Evolutionary conservation across 37 sponge, comb jelly and placozoan species (phyloP).

Genomic region (Mnemiopsis leidyi): DNA sequence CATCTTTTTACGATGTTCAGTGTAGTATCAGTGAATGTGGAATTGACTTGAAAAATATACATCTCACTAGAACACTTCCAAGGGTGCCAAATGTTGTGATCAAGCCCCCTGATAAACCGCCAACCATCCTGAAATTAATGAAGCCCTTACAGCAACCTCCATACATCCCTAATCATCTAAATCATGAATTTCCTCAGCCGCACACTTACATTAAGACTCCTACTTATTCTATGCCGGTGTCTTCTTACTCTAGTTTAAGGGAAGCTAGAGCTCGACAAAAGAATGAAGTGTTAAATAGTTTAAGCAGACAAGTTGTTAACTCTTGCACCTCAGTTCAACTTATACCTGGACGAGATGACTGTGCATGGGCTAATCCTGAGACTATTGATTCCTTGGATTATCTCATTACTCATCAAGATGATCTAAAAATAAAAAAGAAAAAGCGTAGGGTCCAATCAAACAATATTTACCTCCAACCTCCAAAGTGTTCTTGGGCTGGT

Average conservation of each 20-base stretch:
- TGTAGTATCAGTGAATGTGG: slow-evolving; percentile 13
- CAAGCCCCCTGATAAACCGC: slow-evolving; percentile 8
- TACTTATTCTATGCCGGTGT: background rate
- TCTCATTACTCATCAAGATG: slow-evolving; percentile 35
- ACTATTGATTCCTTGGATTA: background rate
- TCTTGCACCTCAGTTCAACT: slow-evolving; percentile 17
- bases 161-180: slow-evolving; percentile 15
- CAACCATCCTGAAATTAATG: background rate
- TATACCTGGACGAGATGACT: slow-evolving; percentile 14
- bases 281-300: slow-evolving; percentile 42
- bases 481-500: slow-evolving; percentile 20
- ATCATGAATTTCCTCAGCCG: slow-evolving; percentile 8
- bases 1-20: slow-evolving; percentile 16
- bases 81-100: background rate
- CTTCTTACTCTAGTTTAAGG: slow-evolving; percentile 8
- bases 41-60: background rate
- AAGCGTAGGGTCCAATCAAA: background rate
- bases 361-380: slow-evolving; percentile 31
- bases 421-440: slow-evolving; percentile 4
- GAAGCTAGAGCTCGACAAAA: slow-evolving; percentile 7
- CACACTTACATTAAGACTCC: slow-evolving; percentile 50
- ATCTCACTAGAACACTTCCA: slow-evolving; percentile 30
- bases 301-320: slow-evolving; percentile 23
- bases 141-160: background rate
- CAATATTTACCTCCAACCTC: slow-evolving; percentile 16